These are phyloP conservation scores for Grammomys surdaster DNA, from an alignment of 2,113 vertebrate genomes.

Conservation along the genomic window DNA sequence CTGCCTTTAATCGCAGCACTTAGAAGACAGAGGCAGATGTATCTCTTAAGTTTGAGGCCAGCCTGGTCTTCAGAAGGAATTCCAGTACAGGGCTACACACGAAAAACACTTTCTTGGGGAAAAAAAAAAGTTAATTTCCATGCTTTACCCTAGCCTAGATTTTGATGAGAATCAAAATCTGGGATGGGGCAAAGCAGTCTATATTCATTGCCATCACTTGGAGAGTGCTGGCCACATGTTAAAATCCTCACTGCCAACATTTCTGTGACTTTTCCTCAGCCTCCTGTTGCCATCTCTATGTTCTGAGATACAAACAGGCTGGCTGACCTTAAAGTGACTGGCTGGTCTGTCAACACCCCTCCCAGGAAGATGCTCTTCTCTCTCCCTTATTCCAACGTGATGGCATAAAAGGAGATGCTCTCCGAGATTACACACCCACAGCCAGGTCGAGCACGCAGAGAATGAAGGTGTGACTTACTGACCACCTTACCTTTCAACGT, in stretches of 20 bases:
- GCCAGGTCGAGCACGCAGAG: conserved; percentile 60
- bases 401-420: conserved; percentile 83
- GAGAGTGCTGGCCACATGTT: background rate
- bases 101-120: background rate
- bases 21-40: background rate
- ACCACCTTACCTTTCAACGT: conserved; percentile 86
- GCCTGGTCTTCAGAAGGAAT: background rate
- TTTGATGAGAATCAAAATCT: background rate
- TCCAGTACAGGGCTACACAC: background rate
- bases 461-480: conserved; percentile 80
- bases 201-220: accelerated
- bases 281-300: conserved; percentile 62
- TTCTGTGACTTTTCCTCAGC: background rate
- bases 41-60: background rate
- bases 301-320: conserved; percentile 62
- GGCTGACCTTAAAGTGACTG: conserved; percentile 87
- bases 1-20: background rate
- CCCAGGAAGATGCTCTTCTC: conserved; percentile 77
- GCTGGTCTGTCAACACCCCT: conserved; percentile 84
- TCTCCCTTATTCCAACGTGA: conserved; percentile 75
- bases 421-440: conserved; percentile 82
- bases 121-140: background rate
- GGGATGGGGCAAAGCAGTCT: background rate
- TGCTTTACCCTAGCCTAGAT: background rate
- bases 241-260: background rate